Evolutionary conservation across 2,797 vertebrate genomes (phyloP), one percentile per base, ranked within the genome.

Genomic region (Hafferia zeledoni): DNA sequence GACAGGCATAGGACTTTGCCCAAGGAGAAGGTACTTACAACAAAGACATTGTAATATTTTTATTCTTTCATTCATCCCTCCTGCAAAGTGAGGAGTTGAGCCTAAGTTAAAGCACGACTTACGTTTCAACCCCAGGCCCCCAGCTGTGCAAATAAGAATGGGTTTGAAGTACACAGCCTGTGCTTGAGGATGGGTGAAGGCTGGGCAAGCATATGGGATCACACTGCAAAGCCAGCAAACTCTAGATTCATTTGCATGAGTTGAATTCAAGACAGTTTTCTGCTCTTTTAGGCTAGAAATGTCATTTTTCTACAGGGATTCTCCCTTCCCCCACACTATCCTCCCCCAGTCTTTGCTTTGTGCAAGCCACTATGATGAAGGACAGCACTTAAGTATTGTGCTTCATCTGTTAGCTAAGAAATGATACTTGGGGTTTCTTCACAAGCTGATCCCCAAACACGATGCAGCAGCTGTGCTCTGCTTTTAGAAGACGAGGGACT

Each of bases 101-200:
- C 43, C 59, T 72, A 76, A 95, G 63, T 91, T 93, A 95, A 94
- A 96, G 85, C 50, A 93, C 74, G 57, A 76, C 47, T 72, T 78
- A 33, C 0, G 3, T 82, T 93, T 63, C 80, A 90, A 88, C 11
- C 20, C 55, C 65, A 84, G 55, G 39, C 47, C 70, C 84, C 68
- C 91, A 96, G 94, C 91, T 96, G 95, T 87, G 91, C 88, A 96
- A 96, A 96, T 85, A 93, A 78, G 50, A 93, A 90, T 4, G 13
- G 50, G 46, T 94, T 96, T 88, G 94, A 94, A 95, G 87, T 70
- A 91, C 24, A 28, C 16, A 68, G 83, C 35, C 50, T 69, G 35
- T 69, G 59, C 87, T 68, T 44, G 25, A 96, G 61, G 69, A 94
- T 69, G 55, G 31, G 25, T 25, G 52, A 83, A 83, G 61, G 55